Percentiles rank a stretch among this genome's conserved stretches.
Evolutionary conservation across 2,113 vertebrate genomes (phyloP).

Genomic region (Chaetodon auriga): DNA sequence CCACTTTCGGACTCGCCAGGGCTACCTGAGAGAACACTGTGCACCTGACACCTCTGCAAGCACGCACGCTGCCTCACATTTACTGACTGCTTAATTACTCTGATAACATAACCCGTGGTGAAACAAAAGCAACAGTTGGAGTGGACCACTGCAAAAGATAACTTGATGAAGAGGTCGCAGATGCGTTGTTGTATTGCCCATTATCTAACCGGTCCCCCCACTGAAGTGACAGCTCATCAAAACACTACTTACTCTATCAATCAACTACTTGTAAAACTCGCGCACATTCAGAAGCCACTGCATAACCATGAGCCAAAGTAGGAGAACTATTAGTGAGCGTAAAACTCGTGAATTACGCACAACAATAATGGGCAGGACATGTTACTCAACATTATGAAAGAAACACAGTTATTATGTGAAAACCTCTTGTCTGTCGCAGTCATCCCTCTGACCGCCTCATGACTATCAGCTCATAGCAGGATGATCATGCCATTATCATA

Average conservation of each 20-base stretch:
- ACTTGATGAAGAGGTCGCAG: slow-evolving; percentile 10
- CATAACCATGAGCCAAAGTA: neutral
- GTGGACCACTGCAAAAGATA: neutral
- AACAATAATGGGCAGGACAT: neutral
- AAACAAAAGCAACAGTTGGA: slow-evolving; percentile 38
- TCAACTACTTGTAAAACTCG: slow-evolving; percentile 43
- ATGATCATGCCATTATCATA: slow-evolving; percentile 48
- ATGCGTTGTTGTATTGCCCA: too few species aligned
- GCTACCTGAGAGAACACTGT: slow-evolving; percentile 74
- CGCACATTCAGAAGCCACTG: neutral
- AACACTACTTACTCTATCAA: neutral
- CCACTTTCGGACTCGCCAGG: slow-evolving; percentile 43
- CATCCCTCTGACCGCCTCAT: neutral
- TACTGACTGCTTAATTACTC: slow-evolving; percentile 11
- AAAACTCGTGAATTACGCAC: slow-evolving; percentile 54
- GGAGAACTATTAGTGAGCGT: neutral
- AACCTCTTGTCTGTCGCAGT: slow-evolving; percentile 23
- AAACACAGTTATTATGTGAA: neutral
- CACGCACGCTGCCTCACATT: slow-evolving; percentile 28
- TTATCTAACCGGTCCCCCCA: neutral
- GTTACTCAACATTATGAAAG: neutral
- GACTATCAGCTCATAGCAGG: slow-evolving; percentile 17
- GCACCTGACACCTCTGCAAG: slow-evolving; percentile 73
- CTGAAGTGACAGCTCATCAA: neutral
- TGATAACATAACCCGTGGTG: neutral